These are phyloP conservation scores for Helicolenus hilgendorfi DNA, from an alignment of 2,797 vertebrate genomes.

Conservation along the genomic window DNA sequence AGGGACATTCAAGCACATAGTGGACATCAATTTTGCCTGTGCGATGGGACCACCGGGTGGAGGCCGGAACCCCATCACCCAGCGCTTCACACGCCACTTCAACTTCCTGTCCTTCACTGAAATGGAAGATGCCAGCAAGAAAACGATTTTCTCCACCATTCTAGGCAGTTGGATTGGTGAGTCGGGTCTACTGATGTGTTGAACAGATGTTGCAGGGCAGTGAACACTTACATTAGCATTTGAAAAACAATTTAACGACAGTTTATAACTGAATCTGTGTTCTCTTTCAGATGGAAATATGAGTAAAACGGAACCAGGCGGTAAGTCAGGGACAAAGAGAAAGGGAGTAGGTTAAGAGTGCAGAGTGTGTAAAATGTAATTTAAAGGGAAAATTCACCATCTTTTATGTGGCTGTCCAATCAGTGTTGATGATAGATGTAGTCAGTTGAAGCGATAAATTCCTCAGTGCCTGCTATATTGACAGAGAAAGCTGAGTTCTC, in stretches of 20 bases:
- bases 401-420: not conserved
- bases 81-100: conserved; percentile 94
- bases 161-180: conserved; percentile 95
- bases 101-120: conserved; percentile 94
- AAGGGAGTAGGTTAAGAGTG: not conserved
- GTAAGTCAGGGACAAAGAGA: conserved; percentile 83
- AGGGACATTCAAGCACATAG: conserved; percentile 93
- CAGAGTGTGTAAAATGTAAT: not conserved
- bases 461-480: not conserved
- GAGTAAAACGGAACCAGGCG: conserved; percentile 88
- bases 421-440: not conserved
- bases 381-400: not conserved
- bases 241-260: not conserved
- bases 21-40: conserved; percentile 96
- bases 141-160: conserved; percentile 94
- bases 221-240: not conserved
- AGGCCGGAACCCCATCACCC: conserved; percentile 93
- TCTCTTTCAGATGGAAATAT: conserved; percentile 85
- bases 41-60: conserved; percentile 96
- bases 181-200: conserved; percentile 41
- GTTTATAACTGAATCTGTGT: conserved; percentile 32
- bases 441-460: not conserved
- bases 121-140: conserved; percentile 94
- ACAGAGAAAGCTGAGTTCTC: no score
- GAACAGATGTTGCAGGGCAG: not conserved